Evolutionary conservation across 2,113 vertebrate genomes (phyloP).

Genomic region (Corvus moneduloides): DNA sequence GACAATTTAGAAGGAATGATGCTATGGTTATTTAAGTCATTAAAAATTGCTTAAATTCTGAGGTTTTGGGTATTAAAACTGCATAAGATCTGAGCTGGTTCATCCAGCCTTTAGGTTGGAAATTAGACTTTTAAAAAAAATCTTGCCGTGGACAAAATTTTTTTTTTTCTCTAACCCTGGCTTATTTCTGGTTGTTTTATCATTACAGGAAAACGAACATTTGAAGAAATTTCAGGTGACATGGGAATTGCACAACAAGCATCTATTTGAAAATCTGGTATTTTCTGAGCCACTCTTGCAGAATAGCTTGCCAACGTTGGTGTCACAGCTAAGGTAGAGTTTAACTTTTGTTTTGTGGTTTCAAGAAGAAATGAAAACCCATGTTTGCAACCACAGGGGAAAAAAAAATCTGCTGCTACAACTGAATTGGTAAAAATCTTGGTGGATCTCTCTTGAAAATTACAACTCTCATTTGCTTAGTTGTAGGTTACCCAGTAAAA

Average conservation of each 20-base stretch:
- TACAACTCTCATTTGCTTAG: background rate
- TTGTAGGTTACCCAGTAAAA: background rate
- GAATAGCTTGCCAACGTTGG: slow-evolving; percentile 88
- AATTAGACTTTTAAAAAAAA: background rate
- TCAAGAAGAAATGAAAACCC: background rate
- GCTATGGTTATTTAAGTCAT: background rate
- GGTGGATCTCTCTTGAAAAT: background rate
- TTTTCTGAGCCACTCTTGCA: slow-evolving; percentile 95
- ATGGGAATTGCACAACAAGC: slow-evolving; percentile 98
- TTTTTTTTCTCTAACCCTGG: background rate
- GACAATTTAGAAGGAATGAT: background rate
- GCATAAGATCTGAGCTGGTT: background rate
- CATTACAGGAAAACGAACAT: slow-evolving; percentile 89
- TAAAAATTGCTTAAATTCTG: background rate
- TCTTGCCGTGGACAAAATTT: background rate
- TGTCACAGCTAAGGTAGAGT: slow-evolving; percentile 89
- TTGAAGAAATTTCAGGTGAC: slow-evolving; percentile 98
- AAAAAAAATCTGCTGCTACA: background rate
- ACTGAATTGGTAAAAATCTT: background rate
- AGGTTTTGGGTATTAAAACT: background rate
- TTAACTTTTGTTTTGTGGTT: background rate
- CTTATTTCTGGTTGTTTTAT: background rate
- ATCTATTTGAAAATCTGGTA: slow-evolving; percentile 97
- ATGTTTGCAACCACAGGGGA: background rate
- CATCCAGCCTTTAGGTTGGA: background rate